Conservation (phyloP, 2,888 invertebrate species). For the Rotaria sp. region DNA sequence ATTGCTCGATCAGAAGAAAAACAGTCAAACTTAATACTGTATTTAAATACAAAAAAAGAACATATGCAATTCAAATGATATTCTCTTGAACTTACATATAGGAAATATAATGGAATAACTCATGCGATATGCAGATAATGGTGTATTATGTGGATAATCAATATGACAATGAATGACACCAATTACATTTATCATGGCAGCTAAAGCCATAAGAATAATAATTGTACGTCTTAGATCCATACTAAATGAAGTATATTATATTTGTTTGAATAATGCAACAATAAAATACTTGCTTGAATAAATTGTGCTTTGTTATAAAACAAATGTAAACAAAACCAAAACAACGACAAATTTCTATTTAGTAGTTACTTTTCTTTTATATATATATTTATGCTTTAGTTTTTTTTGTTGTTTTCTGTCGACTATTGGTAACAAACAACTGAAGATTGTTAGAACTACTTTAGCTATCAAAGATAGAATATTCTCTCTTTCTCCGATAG, state of each 20-base stretch:
- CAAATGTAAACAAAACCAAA: too few species aligned
- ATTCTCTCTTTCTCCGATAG: not conserved
- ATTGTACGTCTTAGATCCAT: not conserved
- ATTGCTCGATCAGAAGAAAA: not conserved
- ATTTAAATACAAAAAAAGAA: not conserved
- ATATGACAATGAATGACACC: slow-evolving; percentile 23
- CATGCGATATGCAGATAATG: not conserved
- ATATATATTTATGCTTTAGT: too few species aligned
- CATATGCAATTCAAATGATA: not conserved
- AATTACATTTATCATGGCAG: not conserved
- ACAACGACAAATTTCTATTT: too few species aligned
- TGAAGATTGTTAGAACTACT: not conserved
- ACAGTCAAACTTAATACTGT: not conserved
- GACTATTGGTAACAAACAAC: not conserved
- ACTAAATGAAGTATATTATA: not conserved
- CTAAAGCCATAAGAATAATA: slow-evolving; percentile 6
- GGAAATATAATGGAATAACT: not conserved
- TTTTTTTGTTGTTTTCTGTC: not conserved
- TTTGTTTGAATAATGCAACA: not conserved
- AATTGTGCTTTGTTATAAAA: too few species aligned
- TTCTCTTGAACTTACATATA: not conserved
- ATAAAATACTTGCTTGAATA: not conserved
- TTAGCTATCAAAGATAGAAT: not conserved
- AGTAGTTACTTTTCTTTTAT: too few species aligned
- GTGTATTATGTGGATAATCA: not conserved